phyloP scores from a whole-genome alignment of 1,140 invertebrate species.

The Drosophila paulistorum region DNA sequence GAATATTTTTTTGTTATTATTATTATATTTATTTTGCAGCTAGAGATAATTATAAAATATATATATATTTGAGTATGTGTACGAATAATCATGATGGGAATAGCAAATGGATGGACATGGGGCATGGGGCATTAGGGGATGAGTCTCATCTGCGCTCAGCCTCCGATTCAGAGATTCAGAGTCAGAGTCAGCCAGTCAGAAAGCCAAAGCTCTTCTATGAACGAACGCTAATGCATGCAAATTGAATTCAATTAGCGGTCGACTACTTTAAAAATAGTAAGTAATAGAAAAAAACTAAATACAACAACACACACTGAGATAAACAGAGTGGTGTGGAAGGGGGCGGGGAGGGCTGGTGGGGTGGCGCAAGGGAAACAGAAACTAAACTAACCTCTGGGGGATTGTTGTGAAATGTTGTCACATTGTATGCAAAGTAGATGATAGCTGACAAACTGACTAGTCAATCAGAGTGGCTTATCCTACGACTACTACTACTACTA shows the following conservation, averaged over 20 bases:
- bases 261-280: conserved; percentile 29
- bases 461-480: too few species aligned
- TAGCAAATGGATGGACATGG: background rate
- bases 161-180: conserved; percentile 8
- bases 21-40: background rate
- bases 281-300: conserved; percentile 14
- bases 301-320: background rate
- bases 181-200: conserved; percentile 9
- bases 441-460: too few species aligned
- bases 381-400: too few species aligned
- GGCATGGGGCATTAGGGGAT: conserved; percentile 3
- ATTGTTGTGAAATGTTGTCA: too few species aligned
- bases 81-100: background rate
- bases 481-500: too few species aligned
- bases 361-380: too few species aligned
- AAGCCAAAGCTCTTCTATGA: conserved; percentile 16
- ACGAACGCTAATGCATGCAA: conserved; percentile 30
- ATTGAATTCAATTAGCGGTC: conserved; percentile 30
- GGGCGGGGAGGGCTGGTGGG: too few species aligned
- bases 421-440: too few species aligned
- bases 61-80: background rate
- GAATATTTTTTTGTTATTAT: background rate
- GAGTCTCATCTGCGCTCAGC: background rate
- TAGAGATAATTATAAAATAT: conserved; percentile 21
- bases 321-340: background rate